Evolutionary conservation across 2,888 invertebrate species (phyloP).

Genomic region (Tiliacea citrago): DNA sequence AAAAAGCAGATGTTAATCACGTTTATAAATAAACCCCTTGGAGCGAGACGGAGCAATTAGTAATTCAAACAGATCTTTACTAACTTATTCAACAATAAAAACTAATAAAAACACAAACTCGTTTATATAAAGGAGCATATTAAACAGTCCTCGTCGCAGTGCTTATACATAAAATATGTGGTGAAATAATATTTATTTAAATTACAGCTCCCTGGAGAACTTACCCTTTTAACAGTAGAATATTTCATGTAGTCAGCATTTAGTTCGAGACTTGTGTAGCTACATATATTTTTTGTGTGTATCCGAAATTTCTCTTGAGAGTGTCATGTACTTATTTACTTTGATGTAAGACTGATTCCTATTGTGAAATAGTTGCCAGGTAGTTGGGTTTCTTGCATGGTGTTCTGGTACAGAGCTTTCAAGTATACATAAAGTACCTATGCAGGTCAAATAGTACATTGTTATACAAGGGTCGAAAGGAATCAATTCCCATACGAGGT

Average conservation of each 20-base stretch:
- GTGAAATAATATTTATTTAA: conserved; percentile 83
- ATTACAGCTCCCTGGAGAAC: conserved; percentile 75
- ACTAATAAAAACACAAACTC: neutral
- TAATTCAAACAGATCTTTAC: neutral
- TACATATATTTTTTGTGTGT: conserved; percentile 43
- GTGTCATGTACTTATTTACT: conserved; percentile 44
- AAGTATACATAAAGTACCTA: neutral
- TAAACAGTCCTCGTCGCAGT: conserved; percentile 29
- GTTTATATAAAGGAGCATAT: conserved; percentile 17
- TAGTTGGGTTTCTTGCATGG: neutral
- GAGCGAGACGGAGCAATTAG: neutral
- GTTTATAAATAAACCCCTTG: too few relatives aligned
- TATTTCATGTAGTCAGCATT: conserved; percentile 73
- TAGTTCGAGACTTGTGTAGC: conserved; percentile 54
- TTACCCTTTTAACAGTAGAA: conserved; percentile 75
- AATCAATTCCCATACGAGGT: too few relatives aligned
- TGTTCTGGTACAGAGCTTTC: neutral
- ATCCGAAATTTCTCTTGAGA: conserved; percentile 47
- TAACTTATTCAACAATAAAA: neutral
- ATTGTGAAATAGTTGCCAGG: neutral
- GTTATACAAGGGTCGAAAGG: too few relatives aligned
- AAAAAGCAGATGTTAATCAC: too few relatives aligned
- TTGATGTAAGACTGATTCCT: conserved; percentile 32
- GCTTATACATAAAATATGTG: conserved; percentile 78
- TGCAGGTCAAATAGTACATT: neutral